Evolutionary conservation across 2,113 vertebrate genomes (phyloP).

Genomic region (Brachyhypopomus gauderio): DNA sequence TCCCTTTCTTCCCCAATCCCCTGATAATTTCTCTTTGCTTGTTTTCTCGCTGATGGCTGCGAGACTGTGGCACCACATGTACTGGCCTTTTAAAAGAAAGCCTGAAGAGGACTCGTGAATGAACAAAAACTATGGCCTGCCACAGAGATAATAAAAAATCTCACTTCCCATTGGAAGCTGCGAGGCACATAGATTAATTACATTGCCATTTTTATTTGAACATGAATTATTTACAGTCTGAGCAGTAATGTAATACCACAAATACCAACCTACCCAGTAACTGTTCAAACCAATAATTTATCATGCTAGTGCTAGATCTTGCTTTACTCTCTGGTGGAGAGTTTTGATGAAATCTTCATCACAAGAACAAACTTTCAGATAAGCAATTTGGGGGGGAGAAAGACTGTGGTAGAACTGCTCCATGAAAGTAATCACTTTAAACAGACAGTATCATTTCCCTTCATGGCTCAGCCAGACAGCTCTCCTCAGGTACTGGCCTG

Average conservation of each 20-base stretch:
- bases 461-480: background rate
- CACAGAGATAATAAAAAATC: slow-evolving; percentile 47
- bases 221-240: slow-evolving; percentile 48
- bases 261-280: slow-evolving; percentile 27
- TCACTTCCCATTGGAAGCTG: slow-evolving; percentile 48
- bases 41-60: slow-evolving; percentile 15
- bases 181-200: slow-evolving; percentile 53
- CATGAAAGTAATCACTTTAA: background rate
- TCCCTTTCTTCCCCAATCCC: slow-evolving; percentile 39
- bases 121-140: slow-evolving; percentile 44
- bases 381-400: background rate
- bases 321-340: slow-evolving; percentile 9
- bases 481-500: background rate
- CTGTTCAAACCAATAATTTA: slow-evolving; percentile 33
- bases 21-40: slow-evolving; percentile 41
- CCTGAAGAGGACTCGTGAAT: slow-evolving; percentile 1
- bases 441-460: background rate
- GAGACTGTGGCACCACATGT: background rate
- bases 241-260: slow-evolving; percentile 40
- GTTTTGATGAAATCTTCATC: slow-evolving; percentile 43
- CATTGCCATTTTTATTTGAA: slow-evolving; percentile 52
- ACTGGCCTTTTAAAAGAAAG: slow-evolving; percentile 29
- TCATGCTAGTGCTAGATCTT: slow-evolving; percentile 12
- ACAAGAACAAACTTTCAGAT: slow-evolving; percentile 19
- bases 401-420: background rate